Percentiles rank a stretch among this genome's conserved stretches.
Conservation (phyloP, 2,113 vertebrate genomes). For the Cynoglossus semilaevis region DNA sequence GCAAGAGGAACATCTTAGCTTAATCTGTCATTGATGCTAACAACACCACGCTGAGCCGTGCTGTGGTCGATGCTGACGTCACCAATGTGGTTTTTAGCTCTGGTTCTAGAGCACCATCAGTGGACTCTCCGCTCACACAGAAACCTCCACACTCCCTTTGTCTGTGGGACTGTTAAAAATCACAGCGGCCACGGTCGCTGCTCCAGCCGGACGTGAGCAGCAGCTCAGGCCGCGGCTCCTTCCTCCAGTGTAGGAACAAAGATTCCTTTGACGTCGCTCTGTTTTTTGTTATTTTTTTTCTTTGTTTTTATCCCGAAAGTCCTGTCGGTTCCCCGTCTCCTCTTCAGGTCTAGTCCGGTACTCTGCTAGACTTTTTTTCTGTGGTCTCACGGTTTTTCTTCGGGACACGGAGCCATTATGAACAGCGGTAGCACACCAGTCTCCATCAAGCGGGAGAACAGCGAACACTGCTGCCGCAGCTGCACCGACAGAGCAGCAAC, state of each 20-base stretch:
- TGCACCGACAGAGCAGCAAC: conserved; percentile 39
- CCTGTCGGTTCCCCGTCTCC: background rate
- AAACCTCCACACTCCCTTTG: no score
- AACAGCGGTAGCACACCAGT: background rate
- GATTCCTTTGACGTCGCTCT: conserved; percentile 40
- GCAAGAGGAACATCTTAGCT: no score
- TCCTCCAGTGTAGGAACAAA: conserved; percentile 40
- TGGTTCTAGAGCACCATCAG: no score
- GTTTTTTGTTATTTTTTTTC: no score
- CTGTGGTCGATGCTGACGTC: no score
- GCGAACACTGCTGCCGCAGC: conserved; percentile 18
- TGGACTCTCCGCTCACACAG: no score
- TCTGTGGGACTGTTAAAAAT: no score
- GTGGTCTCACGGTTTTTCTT: conserved; percentile 40
- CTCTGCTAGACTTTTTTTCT: background rate
- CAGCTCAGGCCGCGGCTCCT: conserved; percentile 49
- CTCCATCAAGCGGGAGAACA: background rate
- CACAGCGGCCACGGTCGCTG: conserved; percentile 12
- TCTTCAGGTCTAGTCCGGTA: conserved; percentile 31
- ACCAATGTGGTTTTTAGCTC: no score
- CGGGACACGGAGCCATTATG: conserved; percentile 29
- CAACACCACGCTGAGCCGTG: no score
- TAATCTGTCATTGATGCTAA: no score
- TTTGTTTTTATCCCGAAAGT: conserved; percentile 6
- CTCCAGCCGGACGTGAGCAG: conserved; percentile 34